phyloP scores from a whole-genome alignment of 1,140 invertebrate genomes.

The Pteromalus puparum region DNA sequence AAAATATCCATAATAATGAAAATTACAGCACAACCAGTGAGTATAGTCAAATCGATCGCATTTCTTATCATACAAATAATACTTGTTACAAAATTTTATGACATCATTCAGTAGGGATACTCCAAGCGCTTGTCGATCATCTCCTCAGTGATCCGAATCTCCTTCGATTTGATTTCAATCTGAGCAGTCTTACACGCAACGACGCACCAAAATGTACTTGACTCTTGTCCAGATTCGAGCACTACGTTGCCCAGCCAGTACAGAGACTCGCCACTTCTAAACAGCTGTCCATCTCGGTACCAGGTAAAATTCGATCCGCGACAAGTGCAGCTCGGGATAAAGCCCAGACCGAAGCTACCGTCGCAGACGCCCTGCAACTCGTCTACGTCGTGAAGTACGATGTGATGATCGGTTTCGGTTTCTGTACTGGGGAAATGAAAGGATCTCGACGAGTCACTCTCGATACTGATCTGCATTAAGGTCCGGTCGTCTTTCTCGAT shows the following conservation, averaged over 20 bases:
- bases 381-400: neutral
- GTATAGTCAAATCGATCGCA: no score
- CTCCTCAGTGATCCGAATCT: neutral
- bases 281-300: neutral
- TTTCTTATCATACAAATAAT: no score
- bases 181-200: neutral
- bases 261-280: neutral
- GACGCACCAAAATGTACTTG: neutral
- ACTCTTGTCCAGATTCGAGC: neutral
- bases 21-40: no score
- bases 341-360: neutral
- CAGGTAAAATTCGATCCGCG: conserved; percentile 3
- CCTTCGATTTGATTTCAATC: neutral
- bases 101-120: neutral
- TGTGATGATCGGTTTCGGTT: neutral
- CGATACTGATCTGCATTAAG: neutral
- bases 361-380: neutral
- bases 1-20: no score
- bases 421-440: neutral
- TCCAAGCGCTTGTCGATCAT: neutral
- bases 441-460: neutral
- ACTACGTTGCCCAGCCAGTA: conserved; percentile 1
- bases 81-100: no score
- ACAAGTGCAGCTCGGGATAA: conserved; percentile 12
- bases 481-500: neutral